Conservation (phyloP, 2,113 vertebrate genomes). For the Syngnathus scovelli region DNA sequence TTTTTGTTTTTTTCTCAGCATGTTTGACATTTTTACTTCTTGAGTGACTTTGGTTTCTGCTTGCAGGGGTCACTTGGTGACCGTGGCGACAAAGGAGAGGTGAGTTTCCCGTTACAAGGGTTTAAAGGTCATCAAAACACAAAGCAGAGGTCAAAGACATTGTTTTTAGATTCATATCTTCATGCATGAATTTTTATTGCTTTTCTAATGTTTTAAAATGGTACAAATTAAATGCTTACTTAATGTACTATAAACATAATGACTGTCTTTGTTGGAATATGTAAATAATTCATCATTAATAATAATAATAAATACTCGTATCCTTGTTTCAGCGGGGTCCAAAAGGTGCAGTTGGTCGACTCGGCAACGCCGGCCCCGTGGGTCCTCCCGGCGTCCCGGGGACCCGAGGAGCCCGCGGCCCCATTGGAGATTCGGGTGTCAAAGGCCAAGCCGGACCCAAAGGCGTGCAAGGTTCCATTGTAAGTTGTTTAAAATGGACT, state of each 20-base stretch:
- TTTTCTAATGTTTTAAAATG: too few species aligned
- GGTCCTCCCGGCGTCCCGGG: slow-evolving; percentile 71
- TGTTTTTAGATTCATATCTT: too few species aligned
- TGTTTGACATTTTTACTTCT: not conserved
- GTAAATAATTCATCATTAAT: too few species aligned
- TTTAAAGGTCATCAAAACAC: too few species aligned
- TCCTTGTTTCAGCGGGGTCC: slow-evolving; percentile 55
- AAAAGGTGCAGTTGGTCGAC: slow-evolving; percentile 53
- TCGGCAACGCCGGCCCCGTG: slow-evolving; percentile 54
- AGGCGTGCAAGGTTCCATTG: slow-evolving; percentile 64
- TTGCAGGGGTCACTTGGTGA: slow-evolving; percentile 57
- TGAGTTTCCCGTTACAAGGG: slow-evolving; percentile 12
- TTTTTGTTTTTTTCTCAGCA: not conserved
- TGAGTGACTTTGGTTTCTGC: slow-evolving; percentile 2
- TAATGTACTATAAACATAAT: too few species aligned
- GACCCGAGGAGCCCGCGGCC: slow-evolving; percentile 62
- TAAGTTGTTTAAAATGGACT: slow-evolving; percentile 43
- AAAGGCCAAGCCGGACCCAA: slow-evolving; percentile 63
- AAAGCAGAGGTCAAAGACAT: too few species aligned
- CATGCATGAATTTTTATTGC: too few species aligned
- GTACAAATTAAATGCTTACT: too few species aligned
- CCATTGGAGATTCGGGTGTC: slow-evolving; percentile 62
- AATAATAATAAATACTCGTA: too few species aligned
- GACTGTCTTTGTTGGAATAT: too few species aligned
- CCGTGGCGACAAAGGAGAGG: slow-evolving; percentile 74